Evolutionary conservation across 2,113 vertebrate species (phyloP).

Genomic region (Cryptotis parvus): DNA sequence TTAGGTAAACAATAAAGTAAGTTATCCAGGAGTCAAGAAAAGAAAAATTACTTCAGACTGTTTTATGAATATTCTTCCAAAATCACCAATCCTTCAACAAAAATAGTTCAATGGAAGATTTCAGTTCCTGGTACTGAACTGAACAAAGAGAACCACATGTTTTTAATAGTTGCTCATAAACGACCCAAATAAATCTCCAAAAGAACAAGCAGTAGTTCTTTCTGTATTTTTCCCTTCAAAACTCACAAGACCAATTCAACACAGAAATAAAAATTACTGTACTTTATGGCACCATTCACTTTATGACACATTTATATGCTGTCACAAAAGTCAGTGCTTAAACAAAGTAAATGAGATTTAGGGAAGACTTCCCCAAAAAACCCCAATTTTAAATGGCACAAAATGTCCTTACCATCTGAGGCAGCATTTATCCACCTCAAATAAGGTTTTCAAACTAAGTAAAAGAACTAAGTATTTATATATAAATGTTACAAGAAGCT

Average conservation of each 20-base stretch:
- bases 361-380: neutral
- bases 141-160: conserved; percentile 81
- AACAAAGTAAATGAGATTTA: conserved; percentile 74
- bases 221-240: conserved; percentile 80
- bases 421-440: conserved; percentile 63
- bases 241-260: conserved; percentile 69
- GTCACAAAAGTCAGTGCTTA: conserved; percentile 70
- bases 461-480: conserved; percentile 68
- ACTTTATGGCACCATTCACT: conserved; percentile 72
- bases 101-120: conserved; percentile 79
- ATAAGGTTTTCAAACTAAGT: conserved; percentile 74
- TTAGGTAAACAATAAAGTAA: conserved; percentile 70
- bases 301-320: conserved; percentile 78
- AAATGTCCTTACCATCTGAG: conserved; percentile 69
- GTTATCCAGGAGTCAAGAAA: conserved; percentile 73
- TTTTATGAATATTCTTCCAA: conserved; percentile 80
- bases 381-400: conserved; percentile 66
- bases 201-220: conserved; percentile 64
- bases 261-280: conserved; percentile 72
- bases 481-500: conserved; percentile 58
- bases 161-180: conserved; percentile 80
- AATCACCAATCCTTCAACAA: conserved; percentile 79
- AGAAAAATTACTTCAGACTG: conserved; percentile 76
- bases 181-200: conserved; percentile 78
- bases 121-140: conserved; percentile 79